Evolutionary conservation across 2,888 invertebrate species (phyloP), one percentile per base, ranked within the genome.

Genomic region (Tenthredo amoena): DNA sequence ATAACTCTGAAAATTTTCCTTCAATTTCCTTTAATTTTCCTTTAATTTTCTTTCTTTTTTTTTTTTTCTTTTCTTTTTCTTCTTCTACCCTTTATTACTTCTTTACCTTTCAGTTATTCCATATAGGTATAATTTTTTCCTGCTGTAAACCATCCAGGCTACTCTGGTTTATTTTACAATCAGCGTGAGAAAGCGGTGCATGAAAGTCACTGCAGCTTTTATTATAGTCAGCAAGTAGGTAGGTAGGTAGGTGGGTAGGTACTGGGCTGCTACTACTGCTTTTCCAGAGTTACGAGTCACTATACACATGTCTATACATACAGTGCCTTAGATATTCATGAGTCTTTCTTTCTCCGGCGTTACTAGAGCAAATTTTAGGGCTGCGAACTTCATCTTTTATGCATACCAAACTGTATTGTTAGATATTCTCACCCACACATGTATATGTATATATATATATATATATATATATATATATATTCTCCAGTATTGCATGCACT

Each of bases 301-400:
- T 43, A 40, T 74, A 74, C 43, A 74, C 43, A 43, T 21, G 40
- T 74, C 43, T 74, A n/a, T 74, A 68, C 18, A 68, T 34, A 68
- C 31, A 74, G 26, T 43, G 72, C 40, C 72, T 74, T 43, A 74
- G 43, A 86, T 87, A 87, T 87, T 87, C 87, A 87, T 87, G 84
- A 84, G 74, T 50, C 72, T 74, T 87, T 87, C 87, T 87, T 88
- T 88, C 86, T 87, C 83, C 85, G 84, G 86, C 87, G 87, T 88
- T 87, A 87, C 87, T 87, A 71, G 88, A 88, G 88, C 88, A 88
- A 87, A 88, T 88, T 88, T 88, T 83, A 85, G 79, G 65, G 55
- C 72, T 85, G 79, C 87, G 84, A 87, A 86, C 84, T 87, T 87
- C 87, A 87, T 88, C 87, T 87, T 87, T 88, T 87, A 87, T 88